Evolutionary conservation across 2,797 vertebrate species (phyloP).

Genomic region (Sebastiscus tertius): DNA sequence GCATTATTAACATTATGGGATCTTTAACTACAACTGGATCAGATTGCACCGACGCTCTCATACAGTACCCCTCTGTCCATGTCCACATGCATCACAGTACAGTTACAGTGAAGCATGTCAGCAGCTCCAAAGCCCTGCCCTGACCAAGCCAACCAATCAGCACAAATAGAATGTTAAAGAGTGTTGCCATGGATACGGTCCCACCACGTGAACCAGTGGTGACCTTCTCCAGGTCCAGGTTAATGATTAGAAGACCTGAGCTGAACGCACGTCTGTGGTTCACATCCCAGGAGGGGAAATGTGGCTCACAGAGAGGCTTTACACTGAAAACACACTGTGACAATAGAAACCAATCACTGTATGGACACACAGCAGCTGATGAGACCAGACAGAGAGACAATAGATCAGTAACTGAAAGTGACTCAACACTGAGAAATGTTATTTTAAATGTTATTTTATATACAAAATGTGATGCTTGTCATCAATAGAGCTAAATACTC

Average conservation of each 20-base stretch:
- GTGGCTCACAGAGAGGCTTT: neutral
- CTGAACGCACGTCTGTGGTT: neutral
- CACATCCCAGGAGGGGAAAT: slow-evolving; percentile 6
- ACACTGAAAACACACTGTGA: neutral
- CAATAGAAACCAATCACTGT: neutral
- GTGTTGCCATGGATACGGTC: slow-evolving; percentile 57
- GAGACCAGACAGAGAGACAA: neutral
- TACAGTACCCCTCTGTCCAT: neutral
- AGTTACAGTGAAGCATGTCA: neutral
- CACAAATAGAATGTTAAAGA: slow-evolving; percentile 50
- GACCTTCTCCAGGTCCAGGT: slow-evolving; percentile 63
- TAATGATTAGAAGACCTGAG: slow-evolving; percentile 58
- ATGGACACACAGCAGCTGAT: neutral
- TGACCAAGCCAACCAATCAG: slow-evolving; percentile 27
- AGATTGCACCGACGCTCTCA: neutral
- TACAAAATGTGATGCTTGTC: neutral
- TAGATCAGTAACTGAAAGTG: neutral
- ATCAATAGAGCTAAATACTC: neutral
- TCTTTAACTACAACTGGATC: neutral
- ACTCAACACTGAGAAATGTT: neutral
- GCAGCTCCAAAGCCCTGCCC: neutral
- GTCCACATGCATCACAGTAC: neutral
- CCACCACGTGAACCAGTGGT: slow-evolving; percentile 36
- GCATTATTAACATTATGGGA: neutral
- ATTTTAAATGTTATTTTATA: neutral